Evolutionary conservation across 2,888 invertebrate genomes (phyloP), one percentile per base, ranked within the genome.

Genomic region (Onthophagus sagittarius): DNA sequence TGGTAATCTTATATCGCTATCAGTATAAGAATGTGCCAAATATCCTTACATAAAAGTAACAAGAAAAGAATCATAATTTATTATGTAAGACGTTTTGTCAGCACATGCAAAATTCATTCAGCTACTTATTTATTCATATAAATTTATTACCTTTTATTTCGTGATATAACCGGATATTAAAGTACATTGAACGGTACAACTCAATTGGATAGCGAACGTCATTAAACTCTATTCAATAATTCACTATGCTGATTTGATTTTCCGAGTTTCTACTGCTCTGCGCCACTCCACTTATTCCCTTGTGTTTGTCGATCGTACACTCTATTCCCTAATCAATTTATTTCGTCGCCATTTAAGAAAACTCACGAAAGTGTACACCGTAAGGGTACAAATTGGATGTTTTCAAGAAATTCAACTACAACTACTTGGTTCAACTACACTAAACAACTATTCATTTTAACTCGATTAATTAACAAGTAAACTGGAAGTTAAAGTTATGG

Each of bases 1-100:
- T 70, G 64, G 39, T 53, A 73, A 73, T 73, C 70, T 73, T 73
- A 70, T 73, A 73, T 64, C 63, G 69, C 53, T 67, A 69, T 72
- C 69, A 9, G 15, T 63, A 69, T 62, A 69, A 62, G 62, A 69
- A 69, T 32, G 67, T 62, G 65, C 63, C 23, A 72, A 65, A 53
- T 53, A 53, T 4, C 7, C 39, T 9, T 7, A 53, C 53, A 23
- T 31, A 69, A 72, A 53, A 72, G 7, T 15, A 53, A 7, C 32
- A 69, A 9, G 13, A 53, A 53, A 2, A 4, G 39, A 53, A 53
- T 11, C 6, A 53, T 53, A 53, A 53, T 23, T 3, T 23, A 2
- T 23, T 23, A 23, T 23, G 23, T 23, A 23, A 23, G 23, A 23
- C 3, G 23, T 23, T 23, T 23, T 23, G 23, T 23, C 23, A 1